These are phyloP conservation scores for Spilogale gracilis DNA, from an alignment of 2,113 vertebrate genomes.

Conservation along the genomic window DNA sequence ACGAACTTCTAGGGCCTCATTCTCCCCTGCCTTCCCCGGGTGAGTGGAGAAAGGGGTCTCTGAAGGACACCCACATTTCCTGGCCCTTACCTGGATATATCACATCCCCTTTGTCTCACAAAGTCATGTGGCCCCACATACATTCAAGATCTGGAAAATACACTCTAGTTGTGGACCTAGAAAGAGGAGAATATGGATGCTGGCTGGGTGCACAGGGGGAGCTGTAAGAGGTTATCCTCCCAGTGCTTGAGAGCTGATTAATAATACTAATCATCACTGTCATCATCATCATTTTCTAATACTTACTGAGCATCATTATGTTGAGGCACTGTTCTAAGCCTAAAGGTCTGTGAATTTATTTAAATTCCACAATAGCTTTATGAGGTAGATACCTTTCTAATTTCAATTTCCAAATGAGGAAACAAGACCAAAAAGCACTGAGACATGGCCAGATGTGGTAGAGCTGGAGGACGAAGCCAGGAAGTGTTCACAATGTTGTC, in stretches of 20 bases:
- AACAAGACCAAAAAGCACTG: background rate
- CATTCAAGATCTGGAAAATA: background rate
- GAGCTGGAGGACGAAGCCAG: background rate
- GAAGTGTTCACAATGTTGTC: fast-evolving
- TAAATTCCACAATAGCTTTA: background rate
- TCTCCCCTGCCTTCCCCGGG: background rate
- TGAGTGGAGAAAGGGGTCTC: background rate
- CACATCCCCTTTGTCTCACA: background rate
- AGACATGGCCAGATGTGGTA: background rate
- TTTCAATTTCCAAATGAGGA: background rate
- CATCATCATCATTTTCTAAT: background rate
- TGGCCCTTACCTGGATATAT: background rate
- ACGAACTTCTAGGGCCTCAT: background rate
- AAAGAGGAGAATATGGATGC: background rate
- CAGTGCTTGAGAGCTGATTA: background rate
- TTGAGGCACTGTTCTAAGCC: background rate
- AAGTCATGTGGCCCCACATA: background rate
- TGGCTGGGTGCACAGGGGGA: background rate
- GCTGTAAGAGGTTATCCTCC: background rate
- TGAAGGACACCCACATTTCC: fast-evolving
- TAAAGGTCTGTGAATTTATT: background rate
- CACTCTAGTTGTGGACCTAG: fast-evolving
- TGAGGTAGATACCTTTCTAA: background rate
- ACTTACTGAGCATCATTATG: background rate
- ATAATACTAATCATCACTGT: background rate